Evolutionary conservation across 1,140 invertebrate genomes (phyloP).

Genomic region (Chironomus tepperi): DNA sequence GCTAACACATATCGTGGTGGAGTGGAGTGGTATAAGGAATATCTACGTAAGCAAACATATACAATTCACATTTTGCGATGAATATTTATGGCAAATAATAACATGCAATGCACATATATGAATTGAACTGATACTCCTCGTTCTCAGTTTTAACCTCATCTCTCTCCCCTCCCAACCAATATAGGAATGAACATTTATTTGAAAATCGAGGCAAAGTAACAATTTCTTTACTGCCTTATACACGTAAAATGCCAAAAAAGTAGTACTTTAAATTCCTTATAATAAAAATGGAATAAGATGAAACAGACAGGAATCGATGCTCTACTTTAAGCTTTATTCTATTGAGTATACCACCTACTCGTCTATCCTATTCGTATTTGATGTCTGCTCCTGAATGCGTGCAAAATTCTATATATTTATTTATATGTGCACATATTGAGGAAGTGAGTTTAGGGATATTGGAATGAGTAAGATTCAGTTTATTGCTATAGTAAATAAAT

Average conservation of each 20-base stretch:
- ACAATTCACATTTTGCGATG: neutral
- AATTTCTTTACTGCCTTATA: neutral
- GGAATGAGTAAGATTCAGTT: neutral
- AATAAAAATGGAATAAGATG: neutral
- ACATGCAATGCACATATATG: conserved; percentile 17
- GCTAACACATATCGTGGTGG: neutral
- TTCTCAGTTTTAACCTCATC: neutral
- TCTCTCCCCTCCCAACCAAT: neutral
- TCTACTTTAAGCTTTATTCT: too few species aligned
- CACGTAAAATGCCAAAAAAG: neutral
- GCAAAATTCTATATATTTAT: too few species aligned
- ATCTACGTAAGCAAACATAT: neutral
- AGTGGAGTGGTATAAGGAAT: too few species aligned
- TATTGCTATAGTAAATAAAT: conserved; percentile 19
- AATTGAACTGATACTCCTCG: neutral
- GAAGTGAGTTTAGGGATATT: neutral
- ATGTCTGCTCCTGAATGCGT: neutral
- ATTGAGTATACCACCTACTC: neutral
- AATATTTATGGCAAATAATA: conserved; percentile 22
- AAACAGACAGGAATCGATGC: too few species aligned
- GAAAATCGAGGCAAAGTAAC: neutral
- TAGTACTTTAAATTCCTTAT: neutral
- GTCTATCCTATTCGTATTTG: neutral
- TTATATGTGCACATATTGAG: neutral
- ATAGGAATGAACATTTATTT: conserved; percentile 6